Percentiles rank a stretch among this genome's conserved stretches.
These are phyloP conservation scores for Machimus rusticus DNA, from an alignment of 2,888 invertebrate genomes.

Conservation along the genomic window DNA sequence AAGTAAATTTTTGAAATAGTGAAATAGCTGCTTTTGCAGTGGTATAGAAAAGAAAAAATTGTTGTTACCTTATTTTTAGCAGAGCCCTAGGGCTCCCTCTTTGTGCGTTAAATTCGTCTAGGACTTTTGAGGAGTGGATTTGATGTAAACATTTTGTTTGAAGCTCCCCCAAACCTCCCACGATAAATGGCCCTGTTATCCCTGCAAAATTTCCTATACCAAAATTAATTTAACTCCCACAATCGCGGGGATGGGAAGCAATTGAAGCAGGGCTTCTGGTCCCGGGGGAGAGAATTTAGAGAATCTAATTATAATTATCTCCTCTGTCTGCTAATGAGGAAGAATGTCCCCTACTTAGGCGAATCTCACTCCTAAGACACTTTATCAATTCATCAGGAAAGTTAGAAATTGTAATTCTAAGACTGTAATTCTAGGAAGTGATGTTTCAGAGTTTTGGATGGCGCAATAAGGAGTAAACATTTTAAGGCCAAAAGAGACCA, in stretches of 20 bases:
- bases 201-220: background rate
- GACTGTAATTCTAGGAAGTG: background rate
- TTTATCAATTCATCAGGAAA: background rate
- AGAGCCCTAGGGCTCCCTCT: background rate
- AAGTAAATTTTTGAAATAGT: slow-evolving; percentile 14
- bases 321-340: background rate
- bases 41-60: background rate
- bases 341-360: background rate
- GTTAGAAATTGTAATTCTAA: background rate
- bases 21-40: background rate
- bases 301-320: background rate
- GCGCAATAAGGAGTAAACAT: background rate
- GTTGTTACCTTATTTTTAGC: background rate
- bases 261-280: background rate
- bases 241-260: background rate
- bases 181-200: background rate
- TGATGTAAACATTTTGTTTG: background rate
- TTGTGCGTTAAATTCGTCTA: background rate
- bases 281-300: background rate
- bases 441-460: background rate
- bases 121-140: background rate
- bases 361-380: background rate
- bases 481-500: background rate
- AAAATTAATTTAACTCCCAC: background rate
- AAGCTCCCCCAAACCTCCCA: background rate